Percentiles rank a stretch among this genome's conserved stretches.
Conservation (phyloP, 2,888 invertebrate species). For the Empis stercorea region DNA sequence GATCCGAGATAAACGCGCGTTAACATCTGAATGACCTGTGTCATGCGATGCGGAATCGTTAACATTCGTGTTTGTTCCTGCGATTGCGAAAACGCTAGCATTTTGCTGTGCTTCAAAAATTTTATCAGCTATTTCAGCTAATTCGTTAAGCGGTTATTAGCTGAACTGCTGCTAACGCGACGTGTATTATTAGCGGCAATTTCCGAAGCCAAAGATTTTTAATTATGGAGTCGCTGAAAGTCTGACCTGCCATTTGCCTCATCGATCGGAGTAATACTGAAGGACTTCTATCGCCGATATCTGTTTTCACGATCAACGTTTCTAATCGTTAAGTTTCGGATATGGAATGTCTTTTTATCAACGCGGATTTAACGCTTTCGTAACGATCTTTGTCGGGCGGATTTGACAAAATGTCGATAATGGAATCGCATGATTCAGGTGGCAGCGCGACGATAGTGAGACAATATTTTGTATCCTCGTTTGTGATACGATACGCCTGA, state of each 20-base stretch:
- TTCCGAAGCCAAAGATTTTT: no score
- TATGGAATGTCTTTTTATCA: neutral
- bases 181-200: neutral
- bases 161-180: neutral
- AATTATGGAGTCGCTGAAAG: neutral
- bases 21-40: no score
- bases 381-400: neutral
- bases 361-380: neutral
- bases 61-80: neutral
- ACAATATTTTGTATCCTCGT: neutral
- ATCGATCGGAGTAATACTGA: neutral
- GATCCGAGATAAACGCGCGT: neutral
- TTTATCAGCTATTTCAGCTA: neutral
- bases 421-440: neutral
- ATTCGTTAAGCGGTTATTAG: neutral
- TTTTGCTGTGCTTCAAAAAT: neutral
- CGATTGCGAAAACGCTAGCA: neutral
- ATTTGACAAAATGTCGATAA: neutral
- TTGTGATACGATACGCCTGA: neutral
- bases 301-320: neutral
- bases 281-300: neutral
- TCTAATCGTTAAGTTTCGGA: neutral
- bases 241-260: neutral
- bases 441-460: neutral
- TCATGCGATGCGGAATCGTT: neutral